Evolutionary conservation across 1,140 invertebrate species (phyloP).

Genomic region (Drosophila arawakana): DNA sequence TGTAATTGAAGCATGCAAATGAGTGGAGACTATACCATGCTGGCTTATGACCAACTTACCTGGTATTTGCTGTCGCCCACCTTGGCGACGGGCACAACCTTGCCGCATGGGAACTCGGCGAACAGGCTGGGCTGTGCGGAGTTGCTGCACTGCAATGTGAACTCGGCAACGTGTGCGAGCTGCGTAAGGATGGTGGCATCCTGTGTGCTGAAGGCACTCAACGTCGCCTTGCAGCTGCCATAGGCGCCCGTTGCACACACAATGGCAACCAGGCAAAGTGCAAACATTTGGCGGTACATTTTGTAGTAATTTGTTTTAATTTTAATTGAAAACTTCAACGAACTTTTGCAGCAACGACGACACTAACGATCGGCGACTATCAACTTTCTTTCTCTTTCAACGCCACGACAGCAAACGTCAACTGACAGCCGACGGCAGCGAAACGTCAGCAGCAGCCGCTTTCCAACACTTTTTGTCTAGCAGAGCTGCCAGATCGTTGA

Average conservation of each 20-base stretch:
- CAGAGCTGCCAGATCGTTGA: neutral
- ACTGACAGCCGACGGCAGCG: constrained; percentile 51
- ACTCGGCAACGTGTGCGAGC: constrained; percentile 92
- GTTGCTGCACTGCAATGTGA: constrained; percentile 89
- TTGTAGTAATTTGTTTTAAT: constrained; percentile 6
- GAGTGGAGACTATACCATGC: neutral
- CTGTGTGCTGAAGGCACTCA: constrained; percentile 92
- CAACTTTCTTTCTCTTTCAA: constrained; percentile 51
- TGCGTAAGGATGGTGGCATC: constrained; percentile 95
- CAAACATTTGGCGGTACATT: constrained; percentile 66
- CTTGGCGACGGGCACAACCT: constrained; percentile 91
- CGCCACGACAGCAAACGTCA: constrained; percentile 73
- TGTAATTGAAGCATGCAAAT: constrained; percentile 82
- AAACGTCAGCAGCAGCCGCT: constrained; percentile 39
- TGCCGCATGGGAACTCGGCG: constrained; percentile 92
- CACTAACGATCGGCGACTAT: neutral
- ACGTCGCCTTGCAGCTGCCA: constrained; percentile 87
- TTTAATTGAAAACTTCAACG: constrained; percentile 51
- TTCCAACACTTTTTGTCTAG: neutral
- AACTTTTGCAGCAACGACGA: neutral
- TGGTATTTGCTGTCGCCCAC: constrained; percentile 86
- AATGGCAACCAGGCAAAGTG: constrained; percentile 58
- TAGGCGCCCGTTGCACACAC: constrained; percentile 54
- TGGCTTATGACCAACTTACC: constrained; percentile 47
- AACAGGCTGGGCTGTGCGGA: constrained; percentile 89